Evolutionary conservation across 1,140 invertebrate genomes (phyloP).

Genomic region (Anastatus disparis): DNA sequence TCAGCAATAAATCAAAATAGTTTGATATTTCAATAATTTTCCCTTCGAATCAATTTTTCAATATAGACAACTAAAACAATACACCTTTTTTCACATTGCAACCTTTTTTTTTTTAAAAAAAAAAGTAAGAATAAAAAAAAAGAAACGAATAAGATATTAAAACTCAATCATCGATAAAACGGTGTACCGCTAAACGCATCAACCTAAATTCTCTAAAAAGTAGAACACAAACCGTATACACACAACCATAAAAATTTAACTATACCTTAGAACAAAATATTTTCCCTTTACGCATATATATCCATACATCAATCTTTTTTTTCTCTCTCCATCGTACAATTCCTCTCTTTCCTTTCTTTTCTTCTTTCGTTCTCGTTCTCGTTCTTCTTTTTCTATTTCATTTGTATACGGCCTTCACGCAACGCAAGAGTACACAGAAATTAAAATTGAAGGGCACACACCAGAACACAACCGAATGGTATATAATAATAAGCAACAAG

Average conservation of each 20-base stretch:
- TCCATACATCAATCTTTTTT: no score
- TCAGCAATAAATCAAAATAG: no score
- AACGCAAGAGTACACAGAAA: conserved; percentile 26
- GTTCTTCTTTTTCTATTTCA: neutral
- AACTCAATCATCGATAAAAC: conserved; percentile 6
- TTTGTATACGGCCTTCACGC: conserved; percentile 15
- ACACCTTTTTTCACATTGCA: no score
- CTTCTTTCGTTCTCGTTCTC: neutral
- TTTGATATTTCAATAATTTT: no score
- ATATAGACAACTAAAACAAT: no score
- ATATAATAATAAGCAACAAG: neutral
- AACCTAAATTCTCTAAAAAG: conserved; percentile 33
- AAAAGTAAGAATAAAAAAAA: no score
- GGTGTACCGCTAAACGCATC: conserved; percentile 16
- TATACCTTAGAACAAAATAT: no score
- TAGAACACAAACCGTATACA: conserved; percentile 18
- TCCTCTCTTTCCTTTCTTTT: neutral
- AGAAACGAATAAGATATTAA: no score
- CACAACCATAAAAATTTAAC: neutral
- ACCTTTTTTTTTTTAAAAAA: no score
- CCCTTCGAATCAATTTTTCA: no score
- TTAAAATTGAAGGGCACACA: conserved; percentile 32
- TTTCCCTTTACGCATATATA: neutral
- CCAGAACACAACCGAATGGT: neutral
- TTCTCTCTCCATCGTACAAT: conserved; percentile 2